A percentile compares a stretch with the other conserved stretches of the same genome.
Evolutionary conservation across 2,113 vertebrate species (phyloP).

Genomic region (Syngnathus typhle): DNA sequence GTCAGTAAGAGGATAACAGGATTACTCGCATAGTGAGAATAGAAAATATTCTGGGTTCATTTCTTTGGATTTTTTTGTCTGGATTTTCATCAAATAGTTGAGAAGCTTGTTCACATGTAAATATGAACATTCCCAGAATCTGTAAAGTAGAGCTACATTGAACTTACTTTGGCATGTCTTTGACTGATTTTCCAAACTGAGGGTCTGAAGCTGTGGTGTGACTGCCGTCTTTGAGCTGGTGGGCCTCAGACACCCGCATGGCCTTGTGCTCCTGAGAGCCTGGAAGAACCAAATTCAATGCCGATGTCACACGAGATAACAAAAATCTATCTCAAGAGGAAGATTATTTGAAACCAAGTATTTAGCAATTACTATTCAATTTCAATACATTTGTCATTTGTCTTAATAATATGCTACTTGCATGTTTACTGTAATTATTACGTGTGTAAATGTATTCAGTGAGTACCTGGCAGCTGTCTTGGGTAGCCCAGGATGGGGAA

Average conservation of each 20-base stretch:
- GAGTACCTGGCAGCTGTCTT: constrained; percentile 82
- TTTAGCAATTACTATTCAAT: background rate
- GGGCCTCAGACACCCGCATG: constrained; percentile 80
- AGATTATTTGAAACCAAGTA: too few species aligned
- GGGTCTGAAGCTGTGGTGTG: constrained; percentile 70
- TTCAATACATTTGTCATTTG: background rate
- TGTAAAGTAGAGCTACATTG: background rate
- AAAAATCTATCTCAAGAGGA: too few species aligned
- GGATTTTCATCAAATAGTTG: too few species aligned
- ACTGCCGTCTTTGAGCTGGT: constrained; percentile 78
- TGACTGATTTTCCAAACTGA: constrained; percentile 82
- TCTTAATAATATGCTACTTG: background rate
- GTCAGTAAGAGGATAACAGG: too few species aligned
- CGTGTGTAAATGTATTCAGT: too few species aligned
- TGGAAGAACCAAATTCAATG: constrained; percentile 42
- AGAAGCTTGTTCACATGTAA: background rate
- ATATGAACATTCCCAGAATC: background rate
- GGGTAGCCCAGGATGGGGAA: constrained; percentile 90
- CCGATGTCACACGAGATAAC: background rate
- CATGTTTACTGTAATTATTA: background rate
- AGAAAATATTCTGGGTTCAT: too few species aligned
- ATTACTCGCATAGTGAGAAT: too few species aligned
- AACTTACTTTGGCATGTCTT: constrained; percentile 87
- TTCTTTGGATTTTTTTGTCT: too few species aligned
- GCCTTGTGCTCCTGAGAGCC: constrained; percentile 80